phyloP scores from a whole-genome alignment of 2,797 vertebrate genomes.

The Cyclopterus lumpus region DNA sequence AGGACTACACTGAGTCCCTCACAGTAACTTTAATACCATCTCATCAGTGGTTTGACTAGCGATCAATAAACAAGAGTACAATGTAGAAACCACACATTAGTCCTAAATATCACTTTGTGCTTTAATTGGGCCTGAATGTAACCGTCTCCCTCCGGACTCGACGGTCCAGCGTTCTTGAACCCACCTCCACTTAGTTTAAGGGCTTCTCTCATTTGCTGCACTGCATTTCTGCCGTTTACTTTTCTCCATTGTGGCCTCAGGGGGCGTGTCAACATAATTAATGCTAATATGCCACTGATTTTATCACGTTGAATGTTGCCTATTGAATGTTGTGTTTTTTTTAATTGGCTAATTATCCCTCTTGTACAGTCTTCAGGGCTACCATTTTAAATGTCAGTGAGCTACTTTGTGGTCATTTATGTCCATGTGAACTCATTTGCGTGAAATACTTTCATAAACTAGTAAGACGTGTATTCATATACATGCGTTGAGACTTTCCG shows the following conservation, averaged over 20 bases:
- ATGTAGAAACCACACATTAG: slow-evolving; percentile 9
- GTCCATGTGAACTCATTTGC: no score
- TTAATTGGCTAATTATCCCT: no score
- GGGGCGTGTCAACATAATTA: no score
- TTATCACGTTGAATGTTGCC: no score
- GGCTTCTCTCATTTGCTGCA: not conserved
- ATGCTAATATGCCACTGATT: no score
- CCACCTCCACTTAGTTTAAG: not conserved
- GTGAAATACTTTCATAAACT: no score
- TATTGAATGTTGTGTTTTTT: no score
- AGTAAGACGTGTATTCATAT: no score
- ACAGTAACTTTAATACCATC: not conserved
- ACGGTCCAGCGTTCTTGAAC: slow-evolving; percentile 13
- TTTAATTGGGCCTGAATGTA: slow-evolving; percentile 16
- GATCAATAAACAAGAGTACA: slow-evolving; percentile 3
- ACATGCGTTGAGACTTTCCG: no score
- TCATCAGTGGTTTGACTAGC: slow-evolving; percentile 1
- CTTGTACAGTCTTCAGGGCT: no score
- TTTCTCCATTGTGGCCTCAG: not conserved
- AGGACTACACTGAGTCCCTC: not conserved
- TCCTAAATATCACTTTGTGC: not conserved
- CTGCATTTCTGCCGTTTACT: slow-evolving; percentile 9
- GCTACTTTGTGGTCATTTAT: no score
- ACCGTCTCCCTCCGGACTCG: not conserved
- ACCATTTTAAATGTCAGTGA: no score